Evolutionary conservation across 2,797 vertebrate genomes (phyloP).

Genomic region (Artibeus lituratus): DNA sequence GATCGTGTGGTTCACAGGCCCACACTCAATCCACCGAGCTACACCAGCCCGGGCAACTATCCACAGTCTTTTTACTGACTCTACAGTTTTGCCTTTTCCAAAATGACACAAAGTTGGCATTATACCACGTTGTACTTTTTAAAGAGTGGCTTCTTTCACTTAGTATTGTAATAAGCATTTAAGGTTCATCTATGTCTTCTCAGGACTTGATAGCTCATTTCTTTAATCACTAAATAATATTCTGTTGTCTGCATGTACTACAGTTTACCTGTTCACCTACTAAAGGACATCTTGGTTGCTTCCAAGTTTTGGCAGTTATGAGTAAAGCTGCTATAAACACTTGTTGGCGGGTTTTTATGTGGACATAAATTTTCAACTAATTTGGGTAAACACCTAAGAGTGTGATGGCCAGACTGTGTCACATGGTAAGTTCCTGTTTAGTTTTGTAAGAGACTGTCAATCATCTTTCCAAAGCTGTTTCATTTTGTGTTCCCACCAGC

Average conservation of each 20-base stretch:
- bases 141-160: background rate
- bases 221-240: background rate
- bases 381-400: background rate
- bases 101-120: background rate
- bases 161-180: background rate
- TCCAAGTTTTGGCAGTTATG: background rate
- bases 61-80: background rate
- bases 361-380: background rate
- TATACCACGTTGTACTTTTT: background rate
- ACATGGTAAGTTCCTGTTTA: background rate
- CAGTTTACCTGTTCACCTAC: background rate
- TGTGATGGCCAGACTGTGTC: background rate
- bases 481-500: background rate
- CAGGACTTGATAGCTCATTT: background rate
- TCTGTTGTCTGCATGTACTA: background rate
- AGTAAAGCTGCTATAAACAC: constrained; percentile 26
- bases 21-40: too few species aligned
- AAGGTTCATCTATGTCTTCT: background rate
- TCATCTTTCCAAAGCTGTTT: background rate
- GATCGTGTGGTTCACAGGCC: too few species aligned
- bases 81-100: background rate
- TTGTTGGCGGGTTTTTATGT: background rate
- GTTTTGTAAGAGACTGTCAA: background rate
- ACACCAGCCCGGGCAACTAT: background rate
- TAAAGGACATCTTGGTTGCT: background rate